Evolutionary conservation across 2,888 invertebrate species (phyloP).

Genomic region (Drosophila fulvimacula): DNA sequence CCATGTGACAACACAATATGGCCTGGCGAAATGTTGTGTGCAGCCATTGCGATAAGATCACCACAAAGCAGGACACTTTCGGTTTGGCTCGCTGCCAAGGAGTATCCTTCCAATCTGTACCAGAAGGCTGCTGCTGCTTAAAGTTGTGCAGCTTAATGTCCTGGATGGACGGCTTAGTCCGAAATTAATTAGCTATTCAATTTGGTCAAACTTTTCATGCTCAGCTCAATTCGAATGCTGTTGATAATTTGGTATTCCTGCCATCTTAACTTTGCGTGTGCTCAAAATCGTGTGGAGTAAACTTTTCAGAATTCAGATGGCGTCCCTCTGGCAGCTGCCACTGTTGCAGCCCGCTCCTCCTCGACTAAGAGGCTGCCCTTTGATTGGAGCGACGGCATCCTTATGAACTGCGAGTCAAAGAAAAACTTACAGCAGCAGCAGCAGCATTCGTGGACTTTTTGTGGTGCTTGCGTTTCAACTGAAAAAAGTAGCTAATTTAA

Average conservation of each 20-base stretch:
- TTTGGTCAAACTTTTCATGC: constrained; percentile 58
- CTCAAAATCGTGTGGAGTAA: constrained; percentile 54
- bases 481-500: constrained; percentile 74
- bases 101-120: constrained; percentile 3
- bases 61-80: constrained; percentile 70
- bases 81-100: constrained; percentile 60
- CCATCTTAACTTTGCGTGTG: constrained; percentile 54
- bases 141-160: constrained; percentile 45
- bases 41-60: constrained; percentile 71
- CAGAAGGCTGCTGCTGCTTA: constrained; percentile 31
- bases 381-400: constrained; percentile 24
- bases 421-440: constrained; percentile 28
- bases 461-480: constrained; percentile 54
- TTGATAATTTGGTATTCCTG: constrained; percentile 41
- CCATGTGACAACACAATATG: constrained; percentile 65
- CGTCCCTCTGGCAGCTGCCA: constrained; percentile 14
- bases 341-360: constrained; percentile 5
- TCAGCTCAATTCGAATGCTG: constrained; percentile 31
- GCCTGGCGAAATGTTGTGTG: constrained; percentile 53
- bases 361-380: constrained; percentile 9
- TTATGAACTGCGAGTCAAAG: constrained; percentile 50
- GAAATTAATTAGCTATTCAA: constrained; percentile 77
- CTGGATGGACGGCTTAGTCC: constrained; percentile 20
- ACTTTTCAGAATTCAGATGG: constrained; percentile 55
- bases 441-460: constrained; percentile 35